Evolutionary conservation across 2,888 invertebrate species (phyloP).

Genomic region (Ecliptopera silaceata): DNA sequence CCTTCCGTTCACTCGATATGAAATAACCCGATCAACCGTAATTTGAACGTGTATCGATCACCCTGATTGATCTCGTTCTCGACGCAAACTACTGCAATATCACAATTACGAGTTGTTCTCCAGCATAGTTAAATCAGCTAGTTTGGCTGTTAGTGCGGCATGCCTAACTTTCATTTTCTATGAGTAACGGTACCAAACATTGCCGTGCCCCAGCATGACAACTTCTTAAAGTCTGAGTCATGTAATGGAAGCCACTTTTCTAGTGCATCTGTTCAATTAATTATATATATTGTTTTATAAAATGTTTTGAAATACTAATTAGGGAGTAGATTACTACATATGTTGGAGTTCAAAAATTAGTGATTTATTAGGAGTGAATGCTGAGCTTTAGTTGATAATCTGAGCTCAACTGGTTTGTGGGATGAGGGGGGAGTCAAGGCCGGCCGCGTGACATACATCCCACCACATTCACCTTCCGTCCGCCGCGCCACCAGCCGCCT

Average conservation of each 20-base stretch:
- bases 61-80: conserved; percentile 36
- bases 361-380: conserved; percentile 34
- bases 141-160: conserved; percentile 10
- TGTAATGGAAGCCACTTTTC: conserved; percentile 24
- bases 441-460: conserved; percentile 73
- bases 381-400: conserved; percentile 41
- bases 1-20: conserved; percentile 74
- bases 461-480: conserved; percentile 79
- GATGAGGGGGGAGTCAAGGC: conserved; percentile 76
- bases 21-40: conserved; percentile 63
- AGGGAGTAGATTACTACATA: not conserved
- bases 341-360: conserved; percentile 10
- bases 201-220: conserved; percentile 19
- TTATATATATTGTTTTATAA: not conserved
- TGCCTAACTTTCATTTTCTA: conserved; percentile 30
- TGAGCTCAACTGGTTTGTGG: conserved; percentile 52
- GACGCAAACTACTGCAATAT: conserved; percentile 7
- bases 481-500: conserved; percentile 50
- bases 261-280: conserved; percentile 24
- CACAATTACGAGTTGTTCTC: conserved; percentile 6
- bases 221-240: conserved; percentile 31
- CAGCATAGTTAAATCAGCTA: conserved; percentile 24
- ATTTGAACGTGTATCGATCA: conserved; percentile 59
- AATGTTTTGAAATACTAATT: not conserved
- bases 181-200: conserved; percentile 23